Percentiles rank a stretch among this genome's conserved stretches.
Evolutionary conservation across 2,797 vertebrate genomes (phyloP).

Genomic region (Ptychobarbus kaznakovi): DNA sequence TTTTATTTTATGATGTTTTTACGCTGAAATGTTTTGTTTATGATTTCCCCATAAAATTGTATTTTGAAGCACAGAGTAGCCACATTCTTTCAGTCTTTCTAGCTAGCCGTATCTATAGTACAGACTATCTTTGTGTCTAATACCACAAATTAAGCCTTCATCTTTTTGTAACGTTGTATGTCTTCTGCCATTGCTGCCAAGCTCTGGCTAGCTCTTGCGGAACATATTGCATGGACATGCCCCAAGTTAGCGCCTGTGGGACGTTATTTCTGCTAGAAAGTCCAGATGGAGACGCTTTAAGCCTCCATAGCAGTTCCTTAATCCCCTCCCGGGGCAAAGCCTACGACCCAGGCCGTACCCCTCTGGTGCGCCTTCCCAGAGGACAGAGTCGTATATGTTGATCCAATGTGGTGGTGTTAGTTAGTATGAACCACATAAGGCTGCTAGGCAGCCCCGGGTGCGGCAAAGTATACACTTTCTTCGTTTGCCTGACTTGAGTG

Average conservation of each 20-base stretch:
- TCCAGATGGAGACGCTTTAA: constrained; percentile 55
- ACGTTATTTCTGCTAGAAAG: constrained; percentile 38
- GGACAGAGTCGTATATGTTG: constrained; percentile 5
- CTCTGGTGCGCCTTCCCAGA: constrained; percentile 25
- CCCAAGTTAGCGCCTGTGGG: constrained; percentile 45
- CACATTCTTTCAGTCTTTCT: constrained; percentile 1
- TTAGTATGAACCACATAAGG: not conserved
- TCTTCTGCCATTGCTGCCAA: constrained; percentile 35
- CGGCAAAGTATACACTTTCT: not conserved
- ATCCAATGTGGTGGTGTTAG: not conserved
- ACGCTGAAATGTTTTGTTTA: not conserved
- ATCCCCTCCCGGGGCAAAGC: constrained; percentile 39
- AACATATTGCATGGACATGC: constrained; percentile 58
- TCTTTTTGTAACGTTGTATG: constrained; percentile 37
- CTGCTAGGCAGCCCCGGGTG: not conserved
- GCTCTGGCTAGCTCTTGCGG: constrained; percentile 43
- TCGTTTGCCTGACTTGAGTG: not conserved
- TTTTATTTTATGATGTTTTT: not conserved
- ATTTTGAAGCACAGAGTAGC: not conserved
- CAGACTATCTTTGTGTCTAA: constrained; percentile 35
- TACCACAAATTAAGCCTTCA: constrained; percentile 46
- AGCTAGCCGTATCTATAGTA: not conserved
- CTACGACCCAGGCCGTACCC: constrained; percentile 42
- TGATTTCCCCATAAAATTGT: not conserved
- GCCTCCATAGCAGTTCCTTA: constrained; percentile 34